These are phyloP conservation scores for Collichthys lucidus DNA, from an alignment of 2,113 vertebrate species.

Conservation along the genomic window DNA sequence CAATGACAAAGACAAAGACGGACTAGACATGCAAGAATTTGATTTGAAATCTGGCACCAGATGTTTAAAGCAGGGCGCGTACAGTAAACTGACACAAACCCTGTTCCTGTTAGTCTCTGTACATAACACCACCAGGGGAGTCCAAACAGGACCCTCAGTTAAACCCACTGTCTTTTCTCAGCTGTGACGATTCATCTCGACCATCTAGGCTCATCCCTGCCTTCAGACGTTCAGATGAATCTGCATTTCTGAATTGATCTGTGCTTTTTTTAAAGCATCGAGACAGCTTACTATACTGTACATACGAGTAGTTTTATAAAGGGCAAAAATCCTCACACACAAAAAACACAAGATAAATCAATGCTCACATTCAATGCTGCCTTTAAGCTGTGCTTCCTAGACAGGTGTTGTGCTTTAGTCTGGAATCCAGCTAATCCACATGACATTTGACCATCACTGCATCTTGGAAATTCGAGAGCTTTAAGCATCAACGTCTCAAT, in stretches of 20 bases:
- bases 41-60: neutral
- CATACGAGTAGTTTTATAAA: neutral
- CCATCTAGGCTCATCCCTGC: neutral
- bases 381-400: neutral
- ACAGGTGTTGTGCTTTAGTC: neutral
- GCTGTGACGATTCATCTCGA: neutral
- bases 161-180: constrained; percentile 20
- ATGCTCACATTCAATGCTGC: neutral
- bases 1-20: neutral
- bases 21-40: neutral
- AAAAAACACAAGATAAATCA: neutral
- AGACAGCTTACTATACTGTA: neutral
- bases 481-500: neutral
- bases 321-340: neutral
- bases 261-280: neutral
- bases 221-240: neutral
- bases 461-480: constrained; percentile 2
- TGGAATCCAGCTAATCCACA: neutral
- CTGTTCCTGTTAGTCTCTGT: neutral
- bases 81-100: neutral
- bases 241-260: neutral
- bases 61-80: neutral
- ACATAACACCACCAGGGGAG: constrained; percentile 20
- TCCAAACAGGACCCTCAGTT: constrained; percentile 31
- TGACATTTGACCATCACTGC: constrained; percentile 22